These are phyloP conservation scores for Melinopterus prodromus DNA, from an alignment of 2,888 invertebrate species.

Conservation along the genomic window DNA sequence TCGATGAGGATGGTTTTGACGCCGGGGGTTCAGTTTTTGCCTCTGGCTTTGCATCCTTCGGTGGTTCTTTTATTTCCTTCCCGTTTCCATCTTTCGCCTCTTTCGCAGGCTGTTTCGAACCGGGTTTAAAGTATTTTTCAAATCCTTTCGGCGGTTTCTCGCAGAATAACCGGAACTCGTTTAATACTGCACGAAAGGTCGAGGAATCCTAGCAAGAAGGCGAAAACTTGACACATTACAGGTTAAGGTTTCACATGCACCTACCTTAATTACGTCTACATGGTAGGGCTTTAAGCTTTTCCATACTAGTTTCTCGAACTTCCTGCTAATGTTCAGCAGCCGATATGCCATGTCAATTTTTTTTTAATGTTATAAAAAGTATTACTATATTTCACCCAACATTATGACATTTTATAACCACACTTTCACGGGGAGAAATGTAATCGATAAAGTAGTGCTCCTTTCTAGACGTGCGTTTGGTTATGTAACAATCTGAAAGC, in stretches of 20 bases:
- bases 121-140: conserved; percentile 87
- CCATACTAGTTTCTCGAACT: conserved; percentile 63
- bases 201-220: conserved; percentile 61
- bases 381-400: conserved; percentile 31
- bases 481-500: not conserved
- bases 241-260: conserved; percentile 30
- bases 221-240: conserved; percentile 14
- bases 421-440: conserved; percentile 25
- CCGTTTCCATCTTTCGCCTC: conserved; percentile 51
- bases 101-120: conserved; percentile 51
- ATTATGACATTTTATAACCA: conserved; percentile 37
- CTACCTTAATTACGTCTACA: conserved; percentile 53
- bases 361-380: conserved; percentile 19
- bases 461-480: not conserved
- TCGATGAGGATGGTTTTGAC: conserved; percentile 37
- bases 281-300: conserved; percentile 55
- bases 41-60: conserved; percentile 49
- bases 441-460: conserved; percentile 17
- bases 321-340: conserved; percentile 66
- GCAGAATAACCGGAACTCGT: conserved; percentile 71
- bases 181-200: conserved; percentile 67
- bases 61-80: conserved; percentile 34
- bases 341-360: conserved; percentile 68
- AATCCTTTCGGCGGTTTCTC: conserved; percentile 92
- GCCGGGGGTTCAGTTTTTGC: conserved; percentile 56